Evolutionary conservation across 2,113 vertebrate genomes (phyloP).

Genomic region (Poeciliopsis turrubarensis): DNA sequence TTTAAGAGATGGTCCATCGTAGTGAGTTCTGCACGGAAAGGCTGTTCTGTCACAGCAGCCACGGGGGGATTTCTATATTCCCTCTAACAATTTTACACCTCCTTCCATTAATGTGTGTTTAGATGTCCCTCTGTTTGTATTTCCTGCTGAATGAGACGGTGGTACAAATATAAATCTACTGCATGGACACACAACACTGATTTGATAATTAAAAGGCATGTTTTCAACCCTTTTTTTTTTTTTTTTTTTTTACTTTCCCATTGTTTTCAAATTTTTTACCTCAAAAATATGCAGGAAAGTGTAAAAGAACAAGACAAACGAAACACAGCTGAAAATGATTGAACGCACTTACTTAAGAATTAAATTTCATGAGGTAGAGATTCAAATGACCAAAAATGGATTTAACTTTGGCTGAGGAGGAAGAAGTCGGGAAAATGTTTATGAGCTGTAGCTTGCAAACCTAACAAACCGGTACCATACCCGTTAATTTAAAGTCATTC

Average conservation of each 20-base stretch:
- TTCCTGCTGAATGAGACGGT: neutral
- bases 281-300: no score
- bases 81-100: conserved; percentile 29
- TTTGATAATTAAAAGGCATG: no score
- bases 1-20: conserved; percentile 78
- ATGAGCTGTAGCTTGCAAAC: neutral
- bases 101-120: conserved; percentile 34
- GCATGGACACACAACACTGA: no score
- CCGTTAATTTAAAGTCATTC: neutral
- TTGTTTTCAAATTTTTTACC: no score
- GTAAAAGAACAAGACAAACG: no score
- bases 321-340: no score
- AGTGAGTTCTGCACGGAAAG: conserved; percentile 75
- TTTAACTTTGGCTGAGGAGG: neutral
- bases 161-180: neutral
- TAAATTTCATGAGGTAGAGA: no score
- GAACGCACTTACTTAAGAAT: no score
- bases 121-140: conserved; percentile 22
- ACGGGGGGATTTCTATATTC: conserved; percentile 12
- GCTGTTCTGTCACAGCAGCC: conserved; percentile 46
- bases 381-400: neutral
- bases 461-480: neutral
- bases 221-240: no score
- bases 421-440: neutral
- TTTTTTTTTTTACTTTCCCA: no score